A percentile compares a stretch with the other conserved stretches of the same genome.
Evolutionary conservation across 2,888 invertebrate species (phyloP).

Genomic region (Chymomyza fuscimana): DNA sequence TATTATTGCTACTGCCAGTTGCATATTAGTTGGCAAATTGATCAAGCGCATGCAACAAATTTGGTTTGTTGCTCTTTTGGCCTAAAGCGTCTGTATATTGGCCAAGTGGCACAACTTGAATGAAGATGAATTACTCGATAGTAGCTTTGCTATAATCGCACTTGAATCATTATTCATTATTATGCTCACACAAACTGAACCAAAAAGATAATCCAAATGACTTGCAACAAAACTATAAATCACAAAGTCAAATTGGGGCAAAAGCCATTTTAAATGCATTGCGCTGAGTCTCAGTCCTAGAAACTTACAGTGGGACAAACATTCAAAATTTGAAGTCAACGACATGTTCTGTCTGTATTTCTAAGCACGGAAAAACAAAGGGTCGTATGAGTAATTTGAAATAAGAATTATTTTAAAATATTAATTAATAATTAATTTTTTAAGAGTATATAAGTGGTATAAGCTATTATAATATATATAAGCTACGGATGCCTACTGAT

Average conservation of each 20-base stretch:
- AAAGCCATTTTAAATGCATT: background rate
- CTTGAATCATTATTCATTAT: background rate
- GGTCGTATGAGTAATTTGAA: no score
- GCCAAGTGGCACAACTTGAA: background rate
- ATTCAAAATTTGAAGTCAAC: no score
- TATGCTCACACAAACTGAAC: background rate
- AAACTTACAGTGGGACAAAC: no score
- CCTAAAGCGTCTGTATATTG: background rate
- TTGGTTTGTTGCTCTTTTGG: background rate
- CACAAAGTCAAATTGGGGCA: background rate
- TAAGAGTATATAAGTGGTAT: no score
- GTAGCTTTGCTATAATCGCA: background rate
- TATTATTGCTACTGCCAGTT: background rate
- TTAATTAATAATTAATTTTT: no score
- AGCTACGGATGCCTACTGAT: no score
- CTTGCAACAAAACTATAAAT: background rate
- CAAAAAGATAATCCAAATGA: background rate
- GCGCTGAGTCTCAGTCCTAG: background rate
- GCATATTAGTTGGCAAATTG: conserved; percentile 1
- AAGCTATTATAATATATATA: no score
- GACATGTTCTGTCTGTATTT: no score
- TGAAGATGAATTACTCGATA: background rate
- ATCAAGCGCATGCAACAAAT: background rate
- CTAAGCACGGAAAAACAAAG: no score
- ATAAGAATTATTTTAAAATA: no score